Percentiles rank a stretch among this genome's conserved stretches.
phyloP scores from a whole-genome alignment of 2,113 vertebrate species.

The Probosciger aterrimus region DNA sequence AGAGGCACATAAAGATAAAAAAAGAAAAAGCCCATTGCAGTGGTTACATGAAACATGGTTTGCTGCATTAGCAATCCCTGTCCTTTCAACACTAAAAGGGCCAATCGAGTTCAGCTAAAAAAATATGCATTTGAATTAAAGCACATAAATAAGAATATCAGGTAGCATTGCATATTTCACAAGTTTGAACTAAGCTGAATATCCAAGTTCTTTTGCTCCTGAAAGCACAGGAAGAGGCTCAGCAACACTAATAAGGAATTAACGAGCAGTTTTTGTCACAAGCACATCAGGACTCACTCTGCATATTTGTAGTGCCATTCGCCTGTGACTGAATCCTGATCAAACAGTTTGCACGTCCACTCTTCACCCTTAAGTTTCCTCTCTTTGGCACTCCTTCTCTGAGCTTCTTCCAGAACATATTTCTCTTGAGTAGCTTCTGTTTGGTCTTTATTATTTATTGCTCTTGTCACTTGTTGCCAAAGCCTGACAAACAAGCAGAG shows the following conservation, averaged over 20 bases:
- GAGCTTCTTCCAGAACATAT: conserved; percentile 91
- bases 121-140: not conserved
- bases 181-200: not conserved
- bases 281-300: conserved; percentile 81
- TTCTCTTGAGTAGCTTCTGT: conserved; percentile 97
- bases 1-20: not conserved
- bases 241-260: not conserved
- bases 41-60: not conserved
- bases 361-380: conserved; percentile 90
- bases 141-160: not conserved
- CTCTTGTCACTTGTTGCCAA: conserved; percentile 95
- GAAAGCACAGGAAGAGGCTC: not conserved
- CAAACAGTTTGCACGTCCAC: conserved; percentile 89
- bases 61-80: not conserved
- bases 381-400: conserved; percentile 90
- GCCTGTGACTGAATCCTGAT: conserved; percentile 88
- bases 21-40: not conserved
- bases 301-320: conserved; percentile 97
- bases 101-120: not conserved
- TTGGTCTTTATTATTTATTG: conserved; percentile 98
- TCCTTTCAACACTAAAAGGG: not conserved
- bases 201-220: not conserved
- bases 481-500: conserved; percentile 75
- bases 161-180: not conserved
- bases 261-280: not conserved